phyloP scores from a whole-genome alignment of 2,113 vertebrate species.

The Hydrochoerus hydrochaeris region DNA sequence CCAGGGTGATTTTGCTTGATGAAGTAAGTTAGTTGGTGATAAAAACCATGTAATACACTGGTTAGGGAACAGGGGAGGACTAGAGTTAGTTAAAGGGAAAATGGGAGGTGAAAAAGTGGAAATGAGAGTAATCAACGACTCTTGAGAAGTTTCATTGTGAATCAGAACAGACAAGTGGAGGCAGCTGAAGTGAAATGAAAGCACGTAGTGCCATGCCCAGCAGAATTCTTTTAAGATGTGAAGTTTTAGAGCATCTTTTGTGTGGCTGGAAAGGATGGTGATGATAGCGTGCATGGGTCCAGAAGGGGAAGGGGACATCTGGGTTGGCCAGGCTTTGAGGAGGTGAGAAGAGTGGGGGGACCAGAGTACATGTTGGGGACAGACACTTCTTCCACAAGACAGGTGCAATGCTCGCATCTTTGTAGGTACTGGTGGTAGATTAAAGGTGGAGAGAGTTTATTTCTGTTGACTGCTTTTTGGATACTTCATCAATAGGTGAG shows the following conservation, averaged over 20 bases:
- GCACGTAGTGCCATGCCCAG: not conserved
- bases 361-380: not conserved
- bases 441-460: not conserved
- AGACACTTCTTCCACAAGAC: not conserved
- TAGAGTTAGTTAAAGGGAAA: not conserved
- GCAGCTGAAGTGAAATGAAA: not conserved
- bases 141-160: constrained; percentile 51
- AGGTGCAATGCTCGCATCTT: not conserved
- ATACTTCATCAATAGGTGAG: not conserved
- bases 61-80: not conserved
- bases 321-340: not conserved
- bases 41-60: not conserved
- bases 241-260: not conserved
- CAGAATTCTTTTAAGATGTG: not conserved
- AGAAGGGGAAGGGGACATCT: not conserved
- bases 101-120: constrained; percentile 57
- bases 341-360: not conserved
- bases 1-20: not conserved
- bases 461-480: not conserved
- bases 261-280: not conserved
- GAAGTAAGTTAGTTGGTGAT: not conserved
- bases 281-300: not conserved
- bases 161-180: constrained; percentile 28
- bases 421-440: no score
- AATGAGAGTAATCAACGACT: constrained; percentile 62